Base-by-base conservation (phyloP, 1,140 invertebrate genomes). In the Manduca sexta region DNA sequence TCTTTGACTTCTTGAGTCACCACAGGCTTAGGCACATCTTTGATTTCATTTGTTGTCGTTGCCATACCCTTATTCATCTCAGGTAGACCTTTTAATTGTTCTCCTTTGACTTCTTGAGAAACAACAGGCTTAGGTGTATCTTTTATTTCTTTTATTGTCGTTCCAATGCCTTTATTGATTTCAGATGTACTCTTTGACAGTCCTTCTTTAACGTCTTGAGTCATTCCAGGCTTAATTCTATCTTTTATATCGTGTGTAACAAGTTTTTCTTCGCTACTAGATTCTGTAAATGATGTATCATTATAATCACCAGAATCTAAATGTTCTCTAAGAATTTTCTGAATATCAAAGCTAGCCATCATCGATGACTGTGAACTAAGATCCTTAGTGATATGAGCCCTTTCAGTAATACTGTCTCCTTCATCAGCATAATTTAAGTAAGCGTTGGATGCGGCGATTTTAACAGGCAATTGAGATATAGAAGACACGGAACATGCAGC, bases 271-370 rank as follows among this genome's bases (percentile, higher is more conserved):
- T 84, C 81, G 31, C 76, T 75, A 42, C 79, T 84, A 0, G 79
- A 77, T 30, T 84, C 81, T 17, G 82, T 85, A 14, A 85, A 70
- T 0, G 82, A 81, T 1, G 64, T 71, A 31, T 71, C 78, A 39
- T 84, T 73, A 51, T 82, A 84, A 17, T 85, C 64, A 14, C 78
- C 73, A 6, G 76, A 66, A 50, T 84, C 72, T 34, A 87, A 64
- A 68, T 86, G 80, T 51, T 85, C 72, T 57, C 64, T 66, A 10
- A 85, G 62, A 30, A 60, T 57, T 50, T 69, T 75, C 56, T 86
- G 67, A 35, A 78, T 63, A 57, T 84, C 83, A 52, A 86, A 87
- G 38, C 71, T 80, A 1, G 82, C 72, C 84, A 86, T 87, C 73
- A 82, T 85, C 2, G 62, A 74, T 0, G 74, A 77, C 53, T 87